Conservation (phyloP, 2,797 vertebrate species). For the Spondyliosoma cantharus region DNA sequence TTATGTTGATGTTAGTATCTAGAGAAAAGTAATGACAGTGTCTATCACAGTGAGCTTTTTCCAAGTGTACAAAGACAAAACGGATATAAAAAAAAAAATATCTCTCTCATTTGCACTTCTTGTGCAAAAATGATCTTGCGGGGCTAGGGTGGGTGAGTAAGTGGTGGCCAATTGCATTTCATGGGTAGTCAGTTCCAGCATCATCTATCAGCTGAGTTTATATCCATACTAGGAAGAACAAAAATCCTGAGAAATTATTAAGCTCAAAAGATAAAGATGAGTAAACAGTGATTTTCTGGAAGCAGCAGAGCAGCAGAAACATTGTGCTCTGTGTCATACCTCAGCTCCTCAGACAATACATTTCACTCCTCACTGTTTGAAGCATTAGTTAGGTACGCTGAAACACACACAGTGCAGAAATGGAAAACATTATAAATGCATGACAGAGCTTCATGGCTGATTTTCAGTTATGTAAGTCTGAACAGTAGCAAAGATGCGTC, state of each 20-base stretch:
- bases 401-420: slow-evolving; percentile 57
- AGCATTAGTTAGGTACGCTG: slow-evolving; percentile 56
- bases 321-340: slow-evolving; percentile 57
- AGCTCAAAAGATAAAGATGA: slow-evolving; percentile 42
- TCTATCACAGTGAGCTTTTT: neutral
- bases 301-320: slow-evolving; percentile 44
- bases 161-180: neutral
- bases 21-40: neutral
- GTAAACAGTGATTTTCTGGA: slow-evolving; percentile 56
- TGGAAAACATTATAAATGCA: slow-evolving; percentile 70
- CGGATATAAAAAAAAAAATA: too few relatives aligned
- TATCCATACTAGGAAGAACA: slow-evolving; percentile 7
- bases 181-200: neutral
- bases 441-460: slow-evolving; percentile 50
- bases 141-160: neutral
- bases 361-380: slow-evolving; percentile 48
- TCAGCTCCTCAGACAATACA: slow-evolving; percentile 52
- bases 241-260: slow-evolving; percentile 30
- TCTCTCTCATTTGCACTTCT: neutral
- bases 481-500: slow-evolving; percentile 51
- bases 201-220: neutral
- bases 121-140: neutral
- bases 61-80: too few relatives aligned
- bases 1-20: neutral
- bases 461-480: slow-evolving; percentile 64